Conservation (phyloP, 2,113 vertebrate genomes). For the Nicator chloris region DNA sequence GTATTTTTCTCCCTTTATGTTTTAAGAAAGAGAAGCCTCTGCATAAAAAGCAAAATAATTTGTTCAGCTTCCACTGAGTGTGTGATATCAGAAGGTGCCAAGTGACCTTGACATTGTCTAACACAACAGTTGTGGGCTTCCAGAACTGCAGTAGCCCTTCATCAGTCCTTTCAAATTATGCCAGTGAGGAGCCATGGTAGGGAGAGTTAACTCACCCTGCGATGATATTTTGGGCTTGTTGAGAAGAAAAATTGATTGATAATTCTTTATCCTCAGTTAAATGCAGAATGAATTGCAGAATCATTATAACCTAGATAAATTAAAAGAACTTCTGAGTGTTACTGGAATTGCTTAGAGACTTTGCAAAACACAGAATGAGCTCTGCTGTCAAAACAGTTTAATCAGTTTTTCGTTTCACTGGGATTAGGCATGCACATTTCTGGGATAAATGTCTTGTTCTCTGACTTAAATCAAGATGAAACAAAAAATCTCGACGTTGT, state of each 20-base stretch:
- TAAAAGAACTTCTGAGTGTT: not conserved
- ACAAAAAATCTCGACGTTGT: not conserved
- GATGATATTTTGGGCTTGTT: not conserved
- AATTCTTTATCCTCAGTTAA: not conserved
- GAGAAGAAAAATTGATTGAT: not conserved
- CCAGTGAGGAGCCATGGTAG: not conserved
- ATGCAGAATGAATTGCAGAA: not conserved
- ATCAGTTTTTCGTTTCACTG: not conserved
- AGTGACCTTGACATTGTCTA: not conserved
- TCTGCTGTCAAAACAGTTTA: not conserved
- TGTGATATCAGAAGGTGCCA: not conserved
- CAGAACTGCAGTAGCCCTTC: not conserved
- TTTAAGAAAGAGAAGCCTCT: not conserved
- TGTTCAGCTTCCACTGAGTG: not conserved
- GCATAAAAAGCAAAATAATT: not conserved
- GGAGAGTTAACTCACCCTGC: not conserved
- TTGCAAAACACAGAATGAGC: not conserved
- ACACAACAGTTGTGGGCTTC: not conserved
- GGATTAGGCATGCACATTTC: not conserved
- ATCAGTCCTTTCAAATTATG: not conserved
- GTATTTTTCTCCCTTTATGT: not conserved
- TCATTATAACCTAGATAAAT: not conserved
- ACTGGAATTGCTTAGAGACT: not conserved
- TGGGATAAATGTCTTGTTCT: not conserved
- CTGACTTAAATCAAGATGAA: not conserved